Base-by-base conservation (phyloP, 2,797 vertebrate genomes). In the Argentina silus region DNA sequence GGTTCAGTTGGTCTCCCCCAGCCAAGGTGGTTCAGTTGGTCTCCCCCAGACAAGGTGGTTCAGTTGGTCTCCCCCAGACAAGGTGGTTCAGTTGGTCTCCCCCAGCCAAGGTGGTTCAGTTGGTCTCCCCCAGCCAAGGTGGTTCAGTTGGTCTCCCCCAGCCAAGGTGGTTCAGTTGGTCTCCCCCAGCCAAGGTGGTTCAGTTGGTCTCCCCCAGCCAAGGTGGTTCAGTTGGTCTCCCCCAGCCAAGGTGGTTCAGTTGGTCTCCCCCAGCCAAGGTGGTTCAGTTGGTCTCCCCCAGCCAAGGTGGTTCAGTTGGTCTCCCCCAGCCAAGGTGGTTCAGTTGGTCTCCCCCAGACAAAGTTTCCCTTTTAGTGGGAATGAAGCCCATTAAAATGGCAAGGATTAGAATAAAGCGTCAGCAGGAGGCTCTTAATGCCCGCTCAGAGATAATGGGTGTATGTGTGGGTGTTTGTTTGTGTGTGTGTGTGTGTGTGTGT, bases 311-410 rank as follows among this genome's bases (percentile, higher is more conserved):
- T 17, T 0, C 55, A 44, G 63, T 61, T n/a, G 0, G 9, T 47
- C 42, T 71, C 23, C 2, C 60, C 65, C 65, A 75, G 83, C 79
- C 79, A 78, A 81, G 77, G 72, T 79, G 70, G 17, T 17, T 0
- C 55, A 44, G 63, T 61, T n/a, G 0, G 9, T 47, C 42, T 71
- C 23, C 2, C 60, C 65, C 65, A 75, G 83, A 78, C 79, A 78
- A 81, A n/a, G 70, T 85, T 82, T 85, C 75, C 71, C 82, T 86
- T 82, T 87, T 79, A 79, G 60, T 77, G 42, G 79, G 83, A 76
- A 77, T 64, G 65, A 83, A 88, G 82, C 82, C 83, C 76, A 85
- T 84, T 87, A 85, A 91, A 87, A 87, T 72, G 74, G 44, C 73
- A 78, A 76, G 85, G 83, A 89, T 89, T 87, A 89, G 74, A 84